Conservation (phyloP, 2,113 vertebrate genomes). For the Psilopogon haemacephalus region DNA sequence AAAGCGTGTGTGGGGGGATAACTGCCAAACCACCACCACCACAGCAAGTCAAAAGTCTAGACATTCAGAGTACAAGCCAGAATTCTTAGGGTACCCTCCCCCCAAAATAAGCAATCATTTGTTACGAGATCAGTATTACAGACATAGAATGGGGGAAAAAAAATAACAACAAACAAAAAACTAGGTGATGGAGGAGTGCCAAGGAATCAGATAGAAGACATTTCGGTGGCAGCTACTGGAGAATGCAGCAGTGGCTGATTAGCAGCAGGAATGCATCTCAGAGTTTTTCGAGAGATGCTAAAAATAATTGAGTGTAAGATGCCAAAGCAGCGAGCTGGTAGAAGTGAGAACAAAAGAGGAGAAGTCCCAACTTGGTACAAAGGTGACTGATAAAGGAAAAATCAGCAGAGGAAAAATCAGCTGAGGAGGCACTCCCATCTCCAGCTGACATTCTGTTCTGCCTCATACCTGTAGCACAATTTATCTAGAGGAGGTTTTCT, state of each 20-base stretch:
- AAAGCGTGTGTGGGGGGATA: no score
- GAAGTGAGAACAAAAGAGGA: conserved; percentile 29
- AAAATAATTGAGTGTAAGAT: conserved; percentile 31
- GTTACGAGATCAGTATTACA: background rate
- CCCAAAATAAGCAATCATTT: background rate
- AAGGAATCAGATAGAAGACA: background rate
- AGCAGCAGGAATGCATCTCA: conserved; percentile 35
- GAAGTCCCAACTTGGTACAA: background rate
- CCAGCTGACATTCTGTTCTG: background rate
- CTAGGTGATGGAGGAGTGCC: background rate
- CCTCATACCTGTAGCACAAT: background rate
- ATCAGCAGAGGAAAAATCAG: background rate
- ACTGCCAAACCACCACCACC: no score
- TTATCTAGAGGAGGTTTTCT: background rate
- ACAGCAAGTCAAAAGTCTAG: background rate
- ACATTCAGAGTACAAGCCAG: background rate
- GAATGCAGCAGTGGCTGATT: background rate
- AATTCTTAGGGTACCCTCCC: background rate
- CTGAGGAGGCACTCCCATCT: background rate
- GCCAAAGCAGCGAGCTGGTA: conserved; percentile 15
- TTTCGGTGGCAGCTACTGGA: background rate
- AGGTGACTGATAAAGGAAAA: background rate
- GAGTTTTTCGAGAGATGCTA: conserved; percentile 38
- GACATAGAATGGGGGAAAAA: background rate
- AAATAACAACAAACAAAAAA: background rate